Evolutionary conservation across 2,888 invertebrate genomes (phyloP).

Genomic region (Pseudococcus viburni): DNA sequence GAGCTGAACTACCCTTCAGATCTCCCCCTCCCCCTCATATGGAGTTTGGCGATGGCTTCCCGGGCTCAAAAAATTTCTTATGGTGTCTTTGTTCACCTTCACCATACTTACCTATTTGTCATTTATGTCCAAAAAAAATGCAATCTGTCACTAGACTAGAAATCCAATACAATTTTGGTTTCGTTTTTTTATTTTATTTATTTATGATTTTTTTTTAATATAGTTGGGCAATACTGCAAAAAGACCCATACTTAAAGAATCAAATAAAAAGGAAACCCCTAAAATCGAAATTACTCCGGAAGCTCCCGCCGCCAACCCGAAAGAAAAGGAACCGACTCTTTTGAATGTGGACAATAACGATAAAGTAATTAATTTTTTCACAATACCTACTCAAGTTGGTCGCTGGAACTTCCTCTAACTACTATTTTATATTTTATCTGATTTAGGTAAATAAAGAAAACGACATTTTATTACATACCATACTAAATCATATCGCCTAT

Average conservation of each 20-base stretch:
- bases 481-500: conserved; percentile 75
- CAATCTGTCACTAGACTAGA: no score
- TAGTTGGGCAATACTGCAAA: neutral
- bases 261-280: conserved; percentile 38
- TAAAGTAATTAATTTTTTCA: conserved; percentile 30
- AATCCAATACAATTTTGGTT: no score
- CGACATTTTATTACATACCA: conserved; percentile 73
- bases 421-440: neutral
- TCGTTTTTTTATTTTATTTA: neutral
- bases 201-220: neutral
- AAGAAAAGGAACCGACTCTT: neutral
- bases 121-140: no score
- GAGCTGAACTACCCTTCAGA: no score
- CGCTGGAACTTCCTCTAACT: neutral
- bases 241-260: conserved; percentile 58
- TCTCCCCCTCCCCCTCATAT: no score
- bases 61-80: no score
- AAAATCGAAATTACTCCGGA: neutral
- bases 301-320: neutral
- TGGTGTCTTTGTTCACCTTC: no score
- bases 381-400: neutral
- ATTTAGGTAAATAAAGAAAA: conserved; percentile 57
- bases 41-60: no score
- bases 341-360: conserved; percentile 47
- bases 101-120: no score